Percentiles rank a stretch among this genome's conserved stretches.
Conservation (phyloP, 2,797 vertebrate genomes). For the Falco concolor region DNA sequence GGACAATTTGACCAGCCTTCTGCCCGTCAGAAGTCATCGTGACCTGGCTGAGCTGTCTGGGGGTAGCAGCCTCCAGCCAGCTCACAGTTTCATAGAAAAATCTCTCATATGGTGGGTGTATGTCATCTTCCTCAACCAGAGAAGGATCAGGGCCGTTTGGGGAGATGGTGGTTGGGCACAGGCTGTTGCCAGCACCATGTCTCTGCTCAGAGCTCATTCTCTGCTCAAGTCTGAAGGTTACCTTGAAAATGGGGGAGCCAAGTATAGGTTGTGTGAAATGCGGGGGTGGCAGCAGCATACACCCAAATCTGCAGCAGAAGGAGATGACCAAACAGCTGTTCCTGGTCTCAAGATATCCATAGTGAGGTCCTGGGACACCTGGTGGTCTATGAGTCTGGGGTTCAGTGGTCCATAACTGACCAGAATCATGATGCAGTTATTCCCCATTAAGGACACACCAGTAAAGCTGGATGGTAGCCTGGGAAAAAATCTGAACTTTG, state of each 20-base stretch:
- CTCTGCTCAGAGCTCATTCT: not conserved
- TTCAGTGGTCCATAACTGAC: not conserved
- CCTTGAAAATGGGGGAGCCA: not conserved
- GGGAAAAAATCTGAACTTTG: not conserved
- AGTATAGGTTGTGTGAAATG: not conserved
- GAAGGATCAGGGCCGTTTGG: not conserved
- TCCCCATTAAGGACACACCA: not conserved
- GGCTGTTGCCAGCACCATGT: not conserved
- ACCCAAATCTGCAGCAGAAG: not conserved
- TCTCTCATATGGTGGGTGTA: not conserved
- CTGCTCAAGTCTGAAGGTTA: not conserved
- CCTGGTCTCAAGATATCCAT: not conserved
- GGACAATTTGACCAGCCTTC: not conserved
- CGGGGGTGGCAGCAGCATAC: not conserved
- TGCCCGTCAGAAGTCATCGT: not conserved
- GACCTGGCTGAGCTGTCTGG: not conserved
- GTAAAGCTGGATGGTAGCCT: not conserved
- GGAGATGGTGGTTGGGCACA: not conserved
- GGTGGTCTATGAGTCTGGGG: not conserved
- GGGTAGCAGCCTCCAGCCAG: not conserved
- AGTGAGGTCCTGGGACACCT: not conserved
- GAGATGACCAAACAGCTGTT: not conserved
- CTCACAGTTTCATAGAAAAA: not conserved
- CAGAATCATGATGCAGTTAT: not conserved
- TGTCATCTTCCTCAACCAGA: not conserved